Evolutionary conservation across 2,888 invertebrate genomes (phyloP), one percentile per base, ranked within the genome.

Genomic region (Pristionchus japonicus): DNA sequence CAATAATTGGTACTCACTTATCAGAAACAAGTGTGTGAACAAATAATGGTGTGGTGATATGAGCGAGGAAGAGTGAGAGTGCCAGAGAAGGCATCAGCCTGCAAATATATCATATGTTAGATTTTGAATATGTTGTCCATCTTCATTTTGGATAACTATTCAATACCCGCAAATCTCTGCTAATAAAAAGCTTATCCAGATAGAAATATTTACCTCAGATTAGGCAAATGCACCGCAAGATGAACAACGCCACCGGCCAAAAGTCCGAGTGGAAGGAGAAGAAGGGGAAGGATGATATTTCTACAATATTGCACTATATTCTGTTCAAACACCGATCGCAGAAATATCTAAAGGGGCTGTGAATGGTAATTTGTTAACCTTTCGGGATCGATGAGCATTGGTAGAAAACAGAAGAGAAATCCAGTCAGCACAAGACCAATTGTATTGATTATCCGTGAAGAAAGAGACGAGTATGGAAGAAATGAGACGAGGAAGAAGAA

Each of bases 401-500:
- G 87, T 1, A 87, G 49, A 15, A 80, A n/a, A n/a, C 49, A 67
- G 40, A 77, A 31, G 3, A 80, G 27, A 11, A 57, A 15, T 40
- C 67, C 87, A 40, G 87, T 87, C 9, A 49, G 47, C n/a, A 87
- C 47, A 23, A 87, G 87, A 6, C 43, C 87, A 47, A 80, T 27
- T 13, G 87, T 77, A 61, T 87, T 87, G 52, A 77, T 37, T 11
- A 87, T 31, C n/a, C 87, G 77, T 7, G 77, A 40, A 9, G 77
- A 87, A 17, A 80, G 31, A 4, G 87, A 20, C 1, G 87, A 57
- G 17, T 67, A 77, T 0, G 87, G 87, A 1, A 80, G 52, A 15
- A 77, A 43, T 7, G 87, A 87, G n/a, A 74, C 13, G 47, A 87
- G 4, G 77, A 80, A 87, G 43, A 87, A 80, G 40, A 87, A 9